phyloP scores from a whole-genome alignment of 2,113 vertebrate genomes.

The Nettapus auritus region DNA sequence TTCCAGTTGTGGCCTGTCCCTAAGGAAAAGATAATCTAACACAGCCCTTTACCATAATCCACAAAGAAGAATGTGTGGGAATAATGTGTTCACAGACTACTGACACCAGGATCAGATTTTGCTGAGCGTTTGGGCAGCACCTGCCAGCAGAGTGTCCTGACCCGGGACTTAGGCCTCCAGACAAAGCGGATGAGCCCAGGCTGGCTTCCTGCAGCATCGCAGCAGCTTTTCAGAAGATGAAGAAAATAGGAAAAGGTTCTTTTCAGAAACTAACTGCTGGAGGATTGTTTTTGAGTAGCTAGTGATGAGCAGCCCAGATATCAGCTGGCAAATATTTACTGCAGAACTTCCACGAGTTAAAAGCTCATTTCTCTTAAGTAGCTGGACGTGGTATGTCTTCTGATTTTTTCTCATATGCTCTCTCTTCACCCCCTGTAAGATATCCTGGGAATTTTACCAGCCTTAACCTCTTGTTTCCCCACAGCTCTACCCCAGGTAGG shows the following conservation, averaged over 20 bases:
- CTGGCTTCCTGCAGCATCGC: not conserved
- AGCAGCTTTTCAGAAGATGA: not conserved
- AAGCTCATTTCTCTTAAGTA: constrained; percentile 31
- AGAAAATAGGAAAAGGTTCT: not conserved
- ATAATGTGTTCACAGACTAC: not conserved
- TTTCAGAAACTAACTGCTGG: not conserved
- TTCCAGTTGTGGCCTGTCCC: not conserved
- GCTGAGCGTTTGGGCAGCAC: not conserved
- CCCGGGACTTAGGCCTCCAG: not conserved
- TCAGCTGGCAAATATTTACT: constrained; percentile 26
- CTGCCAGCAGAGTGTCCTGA: not conserved
- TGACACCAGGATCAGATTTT: not conserved
- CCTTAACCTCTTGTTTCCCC: constrained; percentile 56
- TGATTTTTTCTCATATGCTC: constrained; percentile 1
- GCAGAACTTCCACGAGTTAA: constrained; percentile 26
- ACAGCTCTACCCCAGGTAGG: constrained; percentile 42
- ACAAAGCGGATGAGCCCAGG: not conserved
- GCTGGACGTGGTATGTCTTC: not conserved
- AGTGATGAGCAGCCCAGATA: not conserved
- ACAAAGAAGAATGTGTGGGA: not conserved
- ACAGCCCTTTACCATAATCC: not conserved
- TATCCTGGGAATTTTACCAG: constrained; percentile 38
- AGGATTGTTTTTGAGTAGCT: constrained; percentile 18
- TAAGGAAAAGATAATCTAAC: not conserved
- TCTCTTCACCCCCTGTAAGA: not conserved